Evolutionary conservation across 1,140 invertebrate species (phyloP), one percentile per base, ranked within the genome.

Genomic region (Argopecten irradians): DNA sequence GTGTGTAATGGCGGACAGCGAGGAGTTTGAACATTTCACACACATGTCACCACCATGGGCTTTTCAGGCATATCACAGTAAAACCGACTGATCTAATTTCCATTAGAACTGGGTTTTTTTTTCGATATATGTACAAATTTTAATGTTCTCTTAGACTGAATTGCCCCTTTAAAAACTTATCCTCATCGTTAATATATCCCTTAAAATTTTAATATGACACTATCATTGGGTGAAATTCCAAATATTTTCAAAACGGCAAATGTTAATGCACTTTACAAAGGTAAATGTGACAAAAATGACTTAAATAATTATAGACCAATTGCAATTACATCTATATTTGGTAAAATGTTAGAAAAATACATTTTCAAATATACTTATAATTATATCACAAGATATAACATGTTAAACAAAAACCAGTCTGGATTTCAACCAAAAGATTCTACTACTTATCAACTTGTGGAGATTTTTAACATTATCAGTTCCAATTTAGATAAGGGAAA

Each of bases 201-300:
- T 34, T 87, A 14, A 34, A n/a, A 36, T 14, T 89, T 86, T 55
- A 89, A 89, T 82, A 43, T 82, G 34, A 82, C 43, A 83, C 83
- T 89, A 32, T 46, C 82, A 35, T 39, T 34, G 22, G 34, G 33
- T 71, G 55, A 84, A 55, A 82, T 83, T 86, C 88, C 55, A 41
- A 0, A n/a, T 28, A 34, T 43, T 0, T 83, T 85, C 41, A 89
- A 89, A 86, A 28, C 34, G 36, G 84, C 88, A 2, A 86, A 86
- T 86, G 82, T 86, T 86, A 86, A 71, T 43, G 85, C 88, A 84
- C 55, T 89, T 83, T 87, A 33, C 39, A 87, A 89, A 41, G 83
- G 87, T n/a, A 82, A 82, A 34, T 83, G 84, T 33, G n/a, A 22
- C n/a, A 34, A 22, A n/a, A 13, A 87, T 35, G 34, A 82, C 16